phyloP scores from a whole-genome alignment of 1,140 invertebrate species.

The Zaprionus nigranus region DNA sequence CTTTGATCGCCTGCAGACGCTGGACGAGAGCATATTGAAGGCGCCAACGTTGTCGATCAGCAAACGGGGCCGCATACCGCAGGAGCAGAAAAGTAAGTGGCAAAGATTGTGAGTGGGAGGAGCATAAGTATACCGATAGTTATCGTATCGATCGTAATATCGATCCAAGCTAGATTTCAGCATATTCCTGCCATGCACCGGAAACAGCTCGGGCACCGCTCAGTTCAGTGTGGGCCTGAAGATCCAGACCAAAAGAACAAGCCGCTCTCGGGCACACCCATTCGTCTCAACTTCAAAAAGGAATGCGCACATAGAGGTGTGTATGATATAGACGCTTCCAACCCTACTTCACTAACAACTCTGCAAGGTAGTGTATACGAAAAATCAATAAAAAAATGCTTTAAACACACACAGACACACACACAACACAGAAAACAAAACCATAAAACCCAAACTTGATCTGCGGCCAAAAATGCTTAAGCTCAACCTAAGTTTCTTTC shows the following conservation, averaged over 20 bases:
- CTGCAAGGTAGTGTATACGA: slow-evolving; percentile 85
- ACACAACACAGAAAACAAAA: neutral
- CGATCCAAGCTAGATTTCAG: slow-evolving; percentile 91
- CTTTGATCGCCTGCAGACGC: slow-evolving; percentile 93
- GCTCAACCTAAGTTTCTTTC: neutral
- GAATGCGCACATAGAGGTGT: slow-evolving; percentile 96
- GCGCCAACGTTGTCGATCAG: slow-evolving; percentile 95
- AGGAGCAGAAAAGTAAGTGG: slow-evolving; percentile 91
- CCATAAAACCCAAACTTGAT: slow-evolving; percentile 9
- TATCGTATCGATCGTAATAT: slow-evolving; percentile 14
- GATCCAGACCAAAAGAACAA: slow-evolving; percentile 91
- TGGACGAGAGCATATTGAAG: slow-evolving; percentile 92
- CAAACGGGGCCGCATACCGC: slow-evolving; percentile 92
- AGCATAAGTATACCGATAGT: no score
- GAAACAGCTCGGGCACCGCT: slow-evolving; percentile 94
- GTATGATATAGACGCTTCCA: slow-evolving; percentile 86
- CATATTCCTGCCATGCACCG: slow-evolving; percentile 94
- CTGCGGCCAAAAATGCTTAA: slow-evolving; percentile 24
- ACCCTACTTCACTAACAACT: slow-evolving; percentile 84
- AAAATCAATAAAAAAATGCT: slow-evolving; percentile 74
- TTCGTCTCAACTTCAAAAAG: slow-evolving; percentile 95
- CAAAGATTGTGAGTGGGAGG: neutral
- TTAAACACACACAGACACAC: slow-evolving; percentile 44
- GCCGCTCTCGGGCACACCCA: slow-evolving; percentile 94
- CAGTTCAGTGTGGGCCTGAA: slow-evolving; percentile 94